Evolutionary conservation across 2,888 invertebrate species (phyloP).

Genomic region (Hirudinaria manillensis): DNA sequence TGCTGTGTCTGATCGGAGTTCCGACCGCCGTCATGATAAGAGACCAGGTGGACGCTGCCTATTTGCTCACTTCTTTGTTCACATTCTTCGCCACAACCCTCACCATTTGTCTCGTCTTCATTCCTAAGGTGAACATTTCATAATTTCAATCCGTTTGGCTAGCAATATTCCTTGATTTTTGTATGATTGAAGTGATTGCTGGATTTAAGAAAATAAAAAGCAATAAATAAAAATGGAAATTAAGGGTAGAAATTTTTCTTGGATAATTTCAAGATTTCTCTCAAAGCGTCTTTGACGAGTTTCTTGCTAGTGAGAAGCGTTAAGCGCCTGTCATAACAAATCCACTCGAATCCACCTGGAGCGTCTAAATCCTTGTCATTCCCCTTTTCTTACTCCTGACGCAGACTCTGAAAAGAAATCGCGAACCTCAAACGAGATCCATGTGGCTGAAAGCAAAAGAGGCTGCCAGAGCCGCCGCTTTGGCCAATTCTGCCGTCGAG

Average conservation of each 20-base stretch:
- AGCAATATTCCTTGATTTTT: too few species aligned
- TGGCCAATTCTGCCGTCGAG: slow-evolving; percentile 1
- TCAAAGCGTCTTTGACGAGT: background rate
- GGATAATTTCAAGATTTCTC: background rate
- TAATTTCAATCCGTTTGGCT: background rate
- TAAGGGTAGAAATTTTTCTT: background rate
- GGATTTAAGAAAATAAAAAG: too few species aligned
- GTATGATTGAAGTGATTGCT: background rate
- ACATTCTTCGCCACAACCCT: slow-evolving; percentile 42
- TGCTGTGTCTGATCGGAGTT: slow-evolving; percentile 41
- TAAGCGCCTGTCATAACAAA: too few species aligned
- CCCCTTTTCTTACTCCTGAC: background rate
- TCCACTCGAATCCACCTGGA: too few species aligned
- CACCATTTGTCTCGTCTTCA: slow-evolving; percentile 42
- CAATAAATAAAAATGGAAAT: too few species aligned
- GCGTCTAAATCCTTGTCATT: too few species aligned
- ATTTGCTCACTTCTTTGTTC: slow-evolving; percentile 41
- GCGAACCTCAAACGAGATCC: slow-evolving; percentile 39
- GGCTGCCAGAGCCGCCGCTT: slow-evolving; percentile 24
- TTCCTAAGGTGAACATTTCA: slow-evolving; percentile 39
- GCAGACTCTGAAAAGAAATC: slow-evolving; percentile 40
- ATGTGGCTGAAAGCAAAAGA: slow-evolving; percentile 40
- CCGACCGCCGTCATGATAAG: slow-evolving; percentile 41
- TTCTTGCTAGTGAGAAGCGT: too few species aligned
- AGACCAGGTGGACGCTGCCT: slow-evolving; percentile 41